Conservation (phyloP, 2,888 invertebrate species). For the Scrobipalpa atriplicella region DNA sequence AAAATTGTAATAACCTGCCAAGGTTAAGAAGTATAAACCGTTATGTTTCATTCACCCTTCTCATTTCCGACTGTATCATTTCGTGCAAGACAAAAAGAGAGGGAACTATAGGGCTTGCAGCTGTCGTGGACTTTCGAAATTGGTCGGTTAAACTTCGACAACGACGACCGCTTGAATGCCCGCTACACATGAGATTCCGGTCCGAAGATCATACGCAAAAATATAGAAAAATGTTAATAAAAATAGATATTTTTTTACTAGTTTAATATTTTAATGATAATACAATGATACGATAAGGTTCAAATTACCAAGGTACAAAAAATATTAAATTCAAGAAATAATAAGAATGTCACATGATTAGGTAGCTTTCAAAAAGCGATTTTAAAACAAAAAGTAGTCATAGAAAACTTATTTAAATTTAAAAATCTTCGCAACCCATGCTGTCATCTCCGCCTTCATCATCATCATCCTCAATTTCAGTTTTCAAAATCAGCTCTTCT, state of each 20-base stretch:
- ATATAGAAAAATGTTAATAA: neutral
- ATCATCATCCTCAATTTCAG: neutral
- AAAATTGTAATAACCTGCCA: neutral
- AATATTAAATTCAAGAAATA: too few relatives aligned
- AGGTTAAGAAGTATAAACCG: neutral
- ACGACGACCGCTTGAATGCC: neutral
- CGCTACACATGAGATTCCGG: neutral
- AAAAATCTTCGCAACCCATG: neutral
- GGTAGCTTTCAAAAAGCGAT: neutral
- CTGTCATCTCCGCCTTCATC: neutral
- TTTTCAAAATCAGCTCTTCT: neutral
- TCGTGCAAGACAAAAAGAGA: neutral
- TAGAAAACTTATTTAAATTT: neutral
- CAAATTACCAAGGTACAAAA: too few relatives aligned
- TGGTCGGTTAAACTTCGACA: neutral
- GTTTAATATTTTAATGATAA: too few relatives aligned
- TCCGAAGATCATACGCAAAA: neutral
- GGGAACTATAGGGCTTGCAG: neutral
- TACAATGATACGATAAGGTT: too few relatives aligned
- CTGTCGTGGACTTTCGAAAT: neutral
- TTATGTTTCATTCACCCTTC: neutral
- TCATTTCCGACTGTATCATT: neutral
- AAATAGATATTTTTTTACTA: too few relatives aligned
- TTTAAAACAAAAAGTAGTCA: neutral
- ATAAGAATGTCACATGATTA: neutral